Base-by-base conservation (phyloP, 2,888 invertebrate species). In the Vanessa cardui region DNA sequence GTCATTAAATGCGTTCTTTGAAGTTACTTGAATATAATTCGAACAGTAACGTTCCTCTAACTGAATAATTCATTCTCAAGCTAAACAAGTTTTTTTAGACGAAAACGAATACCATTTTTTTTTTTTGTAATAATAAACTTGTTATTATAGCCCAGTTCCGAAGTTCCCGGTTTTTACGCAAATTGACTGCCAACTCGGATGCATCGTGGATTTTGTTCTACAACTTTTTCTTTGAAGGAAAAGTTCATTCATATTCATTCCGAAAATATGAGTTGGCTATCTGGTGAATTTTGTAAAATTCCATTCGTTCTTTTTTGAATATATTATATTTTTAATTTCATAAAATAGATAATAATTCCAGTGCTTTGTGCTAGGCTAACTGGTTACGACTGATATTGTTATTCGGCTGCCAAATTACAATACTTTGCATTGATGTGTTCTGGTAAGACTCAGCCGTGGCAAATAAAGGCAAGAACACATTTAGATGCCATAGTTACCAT, bases 191-290 rank as follows among this genome's bases (percentile, higher is more conserved):
- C 68, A 64, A 64, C 63, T 66, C 66, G 54, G 58, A 64, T 64
- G 69, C 71, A 69, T 49, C 62, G 71, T 50, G 66, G 66, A 71
- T 66, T 68, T 64, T 64, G 71, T 71, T 70, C 61, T 69, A 69
- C 69, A 69, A 71, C 68, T 69, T 71, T 69, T 66, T 69, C 66
- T 61, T 71, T 66, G 60, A 66, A 64, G 50, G 54, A 69, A 49
- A 69, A 66, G 49, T 66, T 66, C 66, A 62, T 71, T 64, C 69
- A 71, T 69, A 66, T 69, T 66, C 66, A 71, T 61, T 21, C 44
- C 46, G 64, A 54, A 61, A 68, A 64, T 61, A 46, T 66, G 60
- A 66, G 60, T 54, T 56, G 46, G 54, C 54, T 64, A 60, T 68
- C 59, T 66, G 58, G 66, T 58, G 33, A 64, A 66, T 70, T 49